Evolutionary conservation across 2,797 vertebrate genomes (phyloP).

Genomic region (Phoeniculus purpureus): DNA sequence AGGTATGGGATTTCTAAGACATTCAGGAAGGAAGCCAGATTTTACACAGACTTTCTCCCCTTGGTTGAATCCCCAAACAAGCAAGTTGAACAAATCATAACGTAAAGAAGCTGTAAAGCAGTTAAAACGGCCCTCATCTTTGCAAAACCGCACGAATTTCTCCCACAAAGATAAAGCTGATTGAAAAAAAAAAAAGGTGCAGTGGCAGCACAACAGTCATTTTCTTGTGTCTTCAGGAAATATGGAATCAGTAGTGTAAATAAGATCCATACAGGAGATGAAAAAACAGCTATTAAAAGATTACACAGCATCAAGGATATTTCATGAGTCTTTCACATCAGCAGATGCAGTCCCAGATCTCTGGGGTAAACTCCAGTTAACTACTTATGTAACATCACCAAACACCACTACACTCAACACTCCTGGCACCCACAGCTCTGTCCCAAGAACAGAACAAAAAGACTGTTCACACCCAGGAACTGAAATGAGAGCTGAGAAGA

Average conservation of each 20-base stretch:
- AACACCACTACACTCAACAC: neutral
- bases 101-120: neutral
- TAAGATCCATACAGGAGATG: neutral
- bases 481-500: neutral
- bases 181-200: neutral
- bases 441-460: neutral
- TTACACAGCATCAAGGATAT: neutral
- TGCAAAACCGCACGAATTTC: neutral
- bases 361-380: neutral
- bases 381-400: neutral
- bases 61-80: neutral
- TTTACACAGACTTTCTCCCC: neutral
- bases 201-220: neutral
- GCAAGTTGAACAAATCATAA: neutral
- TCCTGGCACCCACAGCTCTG: neutral
- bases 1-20: neutral
- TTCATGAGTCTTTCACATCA: neutral
- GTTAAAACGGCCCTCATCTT: neutral
- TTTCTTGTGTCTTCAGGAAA: neutral
- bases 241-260: neutral
- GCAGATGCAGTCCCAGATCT: neutral
- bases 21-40: neutral
- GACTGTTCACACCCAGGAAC: neutral
- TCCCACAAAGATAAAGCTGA: neutral
- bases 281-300: neutral